phyloP scores from a whole-genome alignment of 2,888 invertebrate genomes.

The Gastracanthus pulcherrimus region DNA sequence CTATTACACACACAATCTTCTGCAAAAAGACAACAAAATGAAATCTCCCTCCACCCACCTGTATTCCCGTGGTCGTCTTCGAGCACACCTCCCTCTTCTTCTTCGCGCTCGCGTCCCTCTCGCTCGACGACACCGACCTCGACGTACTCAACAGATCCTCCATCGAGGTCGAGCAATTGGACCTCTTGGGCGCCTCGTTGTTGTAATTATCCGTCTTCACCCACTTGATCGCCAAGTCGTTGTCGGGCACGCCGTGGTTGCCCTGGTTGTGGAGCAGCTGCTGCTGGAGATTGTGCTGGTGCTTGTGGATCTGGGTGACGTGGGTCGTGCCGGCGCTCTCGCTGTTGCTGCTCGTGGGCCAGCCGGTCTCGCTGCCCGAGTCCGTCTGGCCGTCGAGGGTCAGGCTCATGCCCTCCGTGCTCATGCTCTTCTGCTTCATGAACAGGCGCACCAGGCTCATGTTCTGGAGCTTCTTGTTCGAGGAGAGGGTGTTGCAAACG shows the following conservation, averaged over 20 bases:
- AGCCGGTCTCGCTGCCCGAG: slow-evolving; percentile 84
- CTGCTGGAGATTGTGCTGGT: background rate
- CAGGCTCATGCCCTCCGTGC: slow-evolving; percentile 85
- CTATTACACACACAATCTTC: no score
- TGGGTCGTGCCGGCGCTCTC: slow-evolving; percentile 81
- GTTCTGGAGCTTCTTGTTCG: slow-evolving; percentile 81
- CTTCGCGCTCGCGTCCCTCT: slow-evolving; percentile 22
- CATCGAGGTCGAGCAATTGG: slow-evolving; percentile 75
- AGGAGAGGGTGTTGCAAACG: slow-evolving; percentile 66
- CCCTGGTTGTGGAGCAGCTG: slow-evolving; percentile 63
- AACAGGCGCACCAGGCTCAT: slow-evolving; percentile 92
- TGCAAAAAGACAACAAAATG: no score
- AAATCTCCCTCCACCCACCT: slow-evolving; percentile 67
- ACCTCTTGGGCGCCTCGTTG: slow-evolving; percentile 71
- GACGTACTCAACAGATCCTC: slow-evolving; percentile 75
- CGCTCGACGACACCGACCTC: slow-evolving; percentile 70
- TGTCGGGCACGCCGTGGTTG: slow-evolving; percentile 61
- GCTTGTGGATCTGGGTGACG: slow-evolving; percentile 70
- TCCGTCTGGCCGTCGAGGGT: slow-evolving; percentile 87
- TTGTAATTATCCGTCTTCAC: slow-evolving; percentile 70
- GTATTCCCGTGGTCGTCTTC: slow-evolving; percentile 55
- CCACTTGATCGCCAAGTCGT: slow-evolving; percentile 76
- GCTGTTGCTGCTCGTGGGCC: slow-evolving; percentile 84
- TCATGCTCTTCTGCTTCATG: slow-evolving; percentile 93
- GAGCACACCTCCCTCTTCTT: slow-evolving; percentile 5